Percentiles rank a stretch among this genome's conserved stretches.
Evolutionary conservation across 1,140 invertebrate species (phyloP).

Genomic region (Globodera ellingtonae): DNA sequence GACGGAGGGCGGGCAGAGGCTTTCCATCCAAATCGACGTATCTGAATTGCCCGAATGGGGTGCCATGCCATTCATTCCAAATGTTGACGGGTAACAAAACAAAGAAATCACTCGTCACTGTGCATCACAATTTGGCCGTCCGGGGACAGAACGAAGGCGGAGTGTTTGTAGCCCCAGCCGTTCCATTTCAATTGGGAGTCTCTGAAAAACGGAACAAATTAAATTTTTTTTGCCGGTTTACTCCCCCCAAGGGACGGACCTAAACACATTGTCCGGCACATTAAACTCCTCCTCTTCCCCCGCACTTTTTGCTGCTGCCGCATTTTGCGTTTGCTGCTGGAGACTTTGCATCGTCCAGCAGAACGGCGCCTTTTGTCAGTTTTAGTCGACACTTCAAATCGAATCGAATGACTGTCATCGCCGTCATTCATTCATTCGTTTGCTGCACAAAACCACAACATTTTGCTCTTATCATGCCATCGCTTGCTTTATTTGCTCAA

Average conservation of each 20-base stretch:
- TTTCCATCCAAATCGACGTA: constrained; percentile 78
- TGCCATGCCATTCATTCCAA: background rate
- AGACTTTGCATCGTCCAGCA: too few species aligned
- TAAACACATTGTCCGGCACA: background rate
- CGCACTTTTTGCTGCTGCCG: too few species aligned
- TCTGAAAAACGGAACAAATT: constrained; percentile 42
- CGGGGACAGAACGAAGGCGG: constrained; percentile 74
- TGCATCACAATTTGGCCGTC: constrained; percentile 75
- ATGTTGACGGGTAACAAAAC: constrained; percentile 26
- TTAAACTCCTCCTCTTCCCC: background rate
- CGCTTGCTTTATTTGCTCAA: too few species aligned
- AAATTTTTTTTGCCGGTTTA: background rate
- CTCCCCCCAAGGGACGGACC: too few species aligned
- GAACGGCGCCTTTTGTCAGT: too few species aligned
- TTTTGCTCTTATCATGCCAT: too few species aligned
- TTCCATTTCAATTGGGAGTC: constrained; percentile 82
- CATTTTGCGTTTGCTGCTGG: too few species aligned
- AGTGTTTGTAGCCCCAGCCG: constrained; percentile 97
- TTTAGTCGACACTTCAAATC: too few species aligned
- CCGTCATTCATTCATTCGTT: too few species aligned
- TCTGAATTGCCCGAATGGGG: constrained; percentile 9
- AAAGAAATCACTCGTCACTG: constrained; percentile 73
- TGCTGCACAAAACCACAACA: too few species aligned
- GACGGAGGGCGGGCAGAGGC: constrained; percentile 77
- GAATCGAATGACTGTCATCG: too few species aligned